Evolutionary conservation across 2,888 invertebrate species (phyloP).

Genomic region (Parasteatoda lunata): DNA sequence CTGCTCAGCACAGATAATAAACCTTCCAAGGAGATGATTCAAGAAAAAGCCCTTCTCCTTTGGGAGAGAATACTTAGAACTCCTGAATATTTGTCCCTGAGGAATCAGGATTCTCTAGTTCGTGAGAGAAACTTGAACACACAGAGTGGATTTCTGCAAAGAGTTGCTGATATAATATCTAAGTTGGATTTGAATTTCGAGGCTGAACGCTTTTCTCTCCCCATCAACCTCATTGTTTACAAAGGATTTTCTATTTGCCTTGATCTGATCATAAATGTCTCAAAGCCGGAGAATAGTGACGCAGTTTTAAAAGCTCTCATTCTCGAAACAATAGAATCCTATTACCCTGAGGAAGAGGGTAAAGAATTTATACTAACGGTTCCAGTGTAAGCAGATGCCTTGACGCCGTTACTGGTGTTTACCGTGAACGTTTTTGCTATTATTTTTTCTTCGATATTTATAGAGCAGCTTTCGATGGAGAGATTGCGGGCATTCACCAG

Average conservation of each 20-base stretch:
- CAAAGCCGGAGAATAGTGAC: neutral
- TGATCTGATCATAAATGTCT: neutral
- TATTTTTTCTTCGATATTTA: neutral
- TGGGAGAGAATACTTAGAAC: neutral
- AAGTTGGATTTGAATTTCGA: too few species aligned
- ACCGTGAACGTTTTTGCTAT: neutral
- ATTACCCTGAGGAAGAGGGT: neutral
- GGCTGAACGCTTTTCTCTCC: neutral
- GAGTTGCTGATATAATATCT: neutral
- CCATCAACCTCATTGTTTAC: neutral
- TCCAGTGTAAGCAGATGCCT: neutral
- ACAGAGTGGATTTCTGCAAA: neutral
- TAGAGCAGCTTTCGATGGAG: neutral
- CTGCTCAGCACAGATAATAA: neutral
- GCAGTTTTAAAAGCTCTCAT: neutral
- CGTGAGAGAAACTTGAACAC: neutral
- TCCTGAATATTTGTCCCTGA: neutral
- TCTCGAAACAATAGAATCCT: neutral
- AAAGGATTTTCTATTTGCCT: neutral
- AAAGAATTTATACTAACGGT: neutral
- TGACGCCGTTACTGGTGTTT: neutral
- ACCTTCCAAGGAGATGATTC: neutral
- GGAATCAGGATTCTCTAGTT: neutral
- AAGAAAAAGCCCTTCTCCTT: neutral
- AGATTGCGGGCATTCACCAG: neutral